phyloP scores from a whole-genome alignment of 2,113 vertebrate species.

The Aleadryas rufinucha region DNA sequence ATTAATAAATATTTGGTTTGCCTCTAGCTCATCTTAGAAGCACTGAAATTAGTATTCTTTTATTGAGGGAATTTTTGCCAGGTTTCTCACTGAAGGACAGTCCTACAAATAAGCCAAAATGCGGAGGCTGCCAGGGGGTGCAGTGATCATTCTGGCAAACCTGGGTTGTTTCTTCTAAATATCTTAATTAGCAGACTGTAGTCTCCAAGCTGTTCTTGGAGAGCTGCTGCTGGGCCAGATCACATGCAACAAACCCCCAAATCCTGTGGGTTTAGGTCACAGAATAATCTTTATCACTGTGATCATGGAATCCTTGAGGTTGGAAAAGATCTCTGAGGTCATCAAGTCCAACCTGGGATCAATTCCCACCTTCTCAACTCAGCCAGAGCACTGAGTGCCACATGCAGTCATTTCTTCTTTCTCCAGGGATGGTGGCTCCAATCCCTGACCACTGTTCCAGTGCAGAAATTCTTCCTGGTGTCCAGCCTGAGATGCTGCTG shows the following conservation, averaged over 20 bases:
- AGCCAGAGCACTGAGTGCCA: background rate
- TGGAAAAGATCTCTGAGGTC: background rate
- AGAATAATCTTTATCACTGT: background rate
- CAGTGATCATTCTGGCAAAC: slow-evolving; percentile 24
- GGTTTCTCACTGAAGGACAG: background rate
- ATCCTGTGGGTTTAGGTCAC: background rate
- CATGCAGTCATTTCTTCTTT: background rate
- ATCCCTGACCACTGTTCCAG: background rate
- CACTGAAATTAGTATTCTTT: background rate
- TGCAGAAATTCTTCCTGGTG: background rate
- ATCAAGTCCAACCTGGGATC: background rate
- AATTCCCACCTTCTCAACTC: fast-evolving
- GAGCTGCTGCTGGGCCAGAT: background rate
- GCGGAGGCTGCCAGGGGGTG: background rate
- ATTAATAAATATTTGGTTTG: slow-evolving; percentile 35
- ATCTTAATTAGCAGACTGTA: slow-evolving; percentile 39
- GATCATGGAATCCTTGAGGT: background rate
- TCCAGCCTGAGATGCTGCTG: background rate
- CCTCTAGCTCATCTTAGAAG: slow-evolving; percentile 11
- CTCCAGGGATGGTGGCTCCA: background rate
- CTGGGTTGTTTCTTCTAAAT: slow-evolving; percentile 29
- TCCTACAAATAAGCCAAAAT: background rate
- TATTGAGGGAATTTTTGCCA: background rate
- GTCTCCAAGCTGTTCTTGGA: slow-evolving; percentile 25
- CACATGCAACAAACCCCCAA: background rate